A percentile compares a stretch with the other conserved stretches of the same genome.
phyloP scores from a whole-genome alignment of 1,140 invertebrate genomes.

The Drosophila baimaii region DNA sequence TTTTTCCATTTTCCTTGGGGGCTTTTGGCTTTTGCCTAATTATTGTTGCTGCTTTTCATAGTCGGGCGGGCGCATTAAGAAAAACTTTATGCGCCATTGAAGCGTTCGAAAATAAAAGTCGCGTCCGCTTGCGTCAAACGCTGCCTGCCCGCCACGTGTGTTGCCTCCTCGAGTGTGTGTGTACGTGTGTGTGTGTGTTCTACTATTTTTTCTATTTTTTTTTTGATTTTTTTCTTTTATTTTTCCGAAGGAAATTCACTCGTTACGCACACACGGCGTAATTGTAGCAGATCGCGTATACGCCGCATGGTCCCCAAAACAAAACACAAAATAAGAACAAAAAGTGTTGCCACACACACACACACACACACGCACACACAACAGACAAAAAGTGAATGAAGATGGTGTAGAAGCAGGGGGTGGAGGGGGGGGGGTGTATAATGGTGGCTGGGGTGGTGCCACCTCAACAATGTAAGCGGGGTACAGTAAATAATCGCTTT shows the following conservation, averaged over 20 bases:
- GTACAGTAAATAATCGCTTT: conserved; percentile 16
- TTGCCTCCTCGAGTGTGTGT: conserved; percentile 7
- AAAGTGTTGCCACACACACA: conserved; percentile 58
- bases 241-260: conserved; percentile 40
- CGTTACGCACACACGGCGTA: conserved; percentile 53
- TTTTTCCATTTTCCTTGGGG: conserved; percentile 36
- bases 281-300: conserved; percentile 75
- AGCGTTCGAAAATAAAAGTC: conserved; percentile 82
- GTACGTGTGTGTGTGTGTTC: conserved; percentile 17
- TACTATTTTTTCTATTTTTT: not conserved
- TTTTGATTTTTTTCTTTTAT: conserved; percentile 13
- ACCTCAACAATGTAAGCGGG: conserved; percentile 29
- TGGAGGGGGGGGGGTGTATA: not conserved
- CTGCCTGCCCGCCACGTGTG: conserved; percentile 41
- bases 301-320: conserved; percentile 46
- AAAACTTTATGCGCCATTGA: conserved; percentile 83
- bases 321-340: conserved; percentile 18
- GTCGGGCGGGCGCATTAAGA: conserved; percentile 78
- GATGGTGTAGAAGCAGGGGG: too few species aligned
- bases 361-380: not conserved
- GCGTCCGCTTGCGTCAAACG: conserved; percentile 75
- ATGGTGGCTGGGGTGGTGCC: not conserved
- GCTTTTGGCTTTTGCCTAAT: conserved; percentile 65
- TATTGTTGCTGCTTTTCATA: conserved; percentile 80
- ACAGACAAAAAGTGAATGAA: conserved; percentile 27